These are phyloP conservation scores for Marisa cornuarietis DNA, from an alignment of 1,140 invertebrate genomes.

Conservation along the genomic window DNA sequence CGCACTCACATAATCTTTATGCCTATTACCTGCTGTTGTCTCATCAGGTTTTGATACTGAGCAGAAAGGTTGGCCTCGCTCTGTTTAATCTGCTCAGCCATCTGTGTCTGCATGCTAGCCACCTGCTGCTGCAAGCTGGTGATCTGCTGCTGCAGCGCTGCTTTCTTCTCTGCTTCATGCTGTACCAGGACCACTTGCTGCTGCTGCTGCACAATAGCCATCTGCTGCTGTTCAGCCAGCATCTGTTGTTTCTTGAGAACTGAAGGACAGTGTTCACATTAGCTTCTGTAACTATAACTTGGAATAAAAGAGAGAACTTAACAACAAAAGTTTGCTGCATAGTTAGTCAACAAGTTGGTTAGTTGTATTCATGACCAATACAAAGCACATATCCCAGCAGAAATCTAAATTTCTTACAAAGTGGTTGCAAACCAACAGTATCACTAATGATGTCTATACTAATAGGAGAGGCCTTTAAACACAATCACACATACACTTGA, in stretches of 20 bases:
- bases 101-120: constrained; percentile 67
- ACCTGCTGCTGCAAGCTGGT: constrained; percentile 75
- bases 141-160: constrained; percentile 45
- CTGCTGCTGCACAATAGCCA: constrained; percentile 65
- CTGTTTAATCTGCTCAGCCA: constrained; percentile 92
- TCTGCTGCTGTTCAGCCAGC: constrained; percentile 80
- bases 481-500: too few species aligned
- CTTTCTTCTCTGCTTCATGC: constrained; percentile 38
- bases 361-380: too few species aligned
- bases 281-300: too few species aligned
- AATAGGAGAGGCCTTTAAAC: too few species aligned
- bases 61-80: constrained; percentile 93
- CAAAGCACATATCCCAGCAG: too few species aligned
- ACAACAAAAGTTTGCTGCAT: too few species aligned
- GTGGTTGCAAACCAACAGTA: too few species aligned
- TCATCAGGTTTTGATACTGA: constrained; percentile 81
- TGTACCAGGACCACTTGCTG: constrained; percentile 16
- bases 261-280: constrained; percentile 54
- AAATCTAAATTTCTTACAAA: too few species aligned
- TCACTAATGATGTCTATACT: too few species aligned
- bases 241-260: constrained; percentile 69
- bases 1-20: not conserved
- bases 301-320: too few species aligned
- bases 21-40: constrained; percentile 64
- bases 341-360: too few species aligned